Conservation (phyloP, 30 jellyfish, hydroid and myxozoan species). For the Sanderia malayensis region DNA sequence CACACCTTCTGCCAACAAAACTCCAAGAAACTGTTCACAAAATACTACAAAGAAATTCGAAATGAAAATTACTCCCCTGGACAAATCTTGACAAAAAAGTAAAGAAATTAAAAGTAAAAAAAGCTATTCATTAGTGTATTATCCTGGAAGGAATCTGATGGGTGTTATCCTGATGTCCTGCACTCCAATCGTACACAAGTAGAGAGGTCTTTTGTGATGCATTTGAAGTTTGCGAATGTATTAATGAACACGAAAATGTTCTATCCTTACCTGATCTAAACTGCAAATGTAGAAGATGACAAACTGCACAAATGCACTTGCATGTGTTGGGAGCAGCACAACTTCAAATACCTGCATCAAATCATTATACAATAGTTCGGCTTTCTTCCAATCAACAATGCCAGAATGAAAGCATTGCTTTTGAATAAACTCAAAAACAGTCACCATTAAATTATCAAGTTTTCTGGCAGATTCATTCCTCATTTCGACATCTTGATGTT, state of each 20-base stretch:
- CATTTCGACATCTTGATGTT: constrained; percentile 14
- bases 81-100: no score
- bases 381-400: constrained; percentile 36
- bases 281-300: constrained; percentile 58
- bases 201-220: no score
- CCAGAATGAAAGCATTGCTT: constrained; percentile 20
- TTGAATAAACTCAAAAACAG: constrained; percentile 26
- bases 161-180: no score
- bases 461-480: constrained; percentile 40
- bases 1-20: constrained; percentile 69
- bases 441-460: constrained; percentile 46
- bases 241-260: no score
- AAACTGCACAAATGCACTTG: constrained; percentile 69
- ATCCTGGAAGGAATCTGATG: no score
- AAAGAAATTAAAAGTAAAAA: no score
- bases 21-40: constrained; percentile 69
- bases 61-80: no score
- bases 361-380: constrained; percentile 24
- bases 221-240: no score
- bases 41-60: constrained; percentile 55
- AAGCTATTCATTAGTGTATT: no score
- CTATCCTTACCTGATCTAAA: constrained; percentile 47
- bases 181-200: no score
- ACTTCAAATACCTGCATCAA: constrained; percentile 37
- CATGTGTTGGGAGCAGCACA: constrained; percentile 62